These are phyloP conservation scores for Leptopilina syphax DNA, from an alignment of 2,888 invertebrate species.

Conservation along the genomic window DNA sequence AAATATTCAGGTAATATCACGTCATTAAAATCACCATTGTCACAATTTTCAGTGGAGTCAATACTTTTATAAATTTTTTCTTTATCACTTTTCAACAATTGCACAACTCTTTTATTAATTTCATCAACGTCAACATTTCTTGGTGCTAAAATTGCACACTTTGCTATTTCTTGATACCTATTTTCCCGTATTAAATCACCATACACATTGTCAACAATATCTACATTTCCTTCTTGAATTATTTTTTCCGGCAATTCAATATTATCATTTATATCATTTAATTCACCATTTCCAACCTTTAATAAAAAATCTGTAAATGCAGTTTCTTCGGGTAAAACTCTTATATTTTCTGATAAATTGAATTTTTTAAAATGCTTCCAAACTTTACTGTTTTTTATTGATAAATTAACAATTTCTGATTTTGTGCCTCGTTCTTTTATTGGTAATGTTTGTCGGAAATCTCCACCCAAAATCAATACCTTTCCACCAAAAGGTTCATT, in stretches of 20 bases:
- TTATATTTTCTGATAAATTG: conserved; percentile 49
- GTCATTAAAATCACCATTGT: conserved; percentile 42
- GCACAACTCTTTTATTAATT: conserved; percentile 41
- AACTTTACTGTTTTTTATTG: conserved; percentile 57
- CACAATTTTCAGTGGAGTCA: conserved; percentile 44
- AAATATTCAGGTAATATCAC: conserved; percentile 20
- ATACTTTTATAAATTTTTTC: conserved; percentile 50
- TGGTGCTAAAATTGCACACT: conserved; percentile 48
- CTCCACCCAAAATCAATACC: conserved; percentile 54
- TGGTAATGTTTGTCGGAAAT: conserved; percentile 51
- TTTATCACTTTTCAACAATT: conserved; percentile 43
- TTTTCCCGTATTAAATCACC: conserved; percentile 46
- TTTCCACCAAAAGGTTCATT: conserved; percentile 58
- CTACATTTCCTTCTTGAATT: conserved; percentile 38
- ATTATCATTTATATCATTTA: conserved; percentile 54
- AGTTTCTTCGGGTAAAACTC: conserved; percentile 41
- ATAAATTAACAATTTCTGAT: conserved; percentile 54
- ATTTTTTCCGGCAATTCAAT: conserved; percentile 46
- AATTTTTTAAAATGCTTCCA: conserved; percentile 54
- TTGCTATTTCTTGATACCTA: conserved; percentile 44
- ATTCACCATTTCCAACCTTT: conserved; percentile 50
- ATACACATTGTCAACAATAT: conserved; percentile 52
- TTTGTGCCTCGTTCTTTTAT: conserved; percentile 46
- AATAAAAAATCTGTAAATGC: conserved; percentile 42
- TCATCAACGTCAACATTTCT: conserved; percentile 51